phyloP scores from a whole-genome alignment of 2,888 invertebrate genomes.

The Blastobasis adustella region DNA sequence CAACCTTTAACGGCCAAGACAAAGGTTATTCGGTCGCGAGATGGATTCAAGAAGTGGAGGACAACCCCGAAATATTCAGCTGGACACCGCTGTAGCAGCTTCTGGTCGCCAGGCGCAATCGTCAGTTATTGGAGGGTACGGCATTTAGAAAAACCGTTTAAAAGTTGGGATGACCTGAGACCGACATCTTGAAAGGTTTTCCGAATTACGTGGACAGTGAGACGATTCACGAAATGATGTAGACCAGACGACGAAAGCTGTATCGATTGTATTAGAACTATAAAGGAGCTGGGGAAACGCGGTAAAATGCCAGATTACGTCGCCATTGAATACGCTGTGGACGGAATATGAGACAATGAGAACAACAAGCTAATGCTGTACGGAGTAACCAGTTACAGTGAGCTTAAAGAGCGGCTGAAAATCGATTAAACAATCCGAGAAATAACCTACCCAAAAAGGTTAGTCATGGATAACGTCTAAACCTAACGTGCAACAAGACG shows the following conservation, averaged over 20 bases:
- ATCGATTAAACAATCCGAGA: conserved; percentile 11
- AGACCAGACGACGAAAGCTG: conserved; percentile 11
- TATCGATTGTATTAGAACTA: conserved; percentile 16
- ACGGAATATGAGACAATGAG: conserved; percentile 16
- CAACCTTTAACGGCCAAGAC: conserved; percentile 6
- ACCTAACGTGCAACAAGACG: no score
- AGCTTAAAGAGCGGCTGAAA: conserved; percentile 14
- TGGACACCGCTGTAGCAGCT: conserved; percentile 15
- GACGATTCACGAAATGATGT: conserved; percentile 17
- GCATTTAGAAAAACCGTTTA: conserved; percentile 13
- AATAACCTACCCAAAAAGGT: not conserved
- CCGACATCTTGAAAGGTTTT: conserved; percentile 13
- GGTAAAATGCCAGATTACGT: conserved; percentile 20
- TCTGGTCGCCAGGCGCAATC: conserved; percentile 14
- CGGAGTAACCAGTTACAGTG: conserved; percentile 12
- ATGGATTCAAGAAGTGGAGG: conserved; percentile 17
- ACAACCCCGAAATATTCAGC: conserved; percentile 18
- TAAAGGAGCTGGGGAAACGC: conserved; percentile 20
- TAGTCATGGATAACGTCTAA: no score
- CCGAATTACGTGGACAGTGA: conserved; percentile 13
- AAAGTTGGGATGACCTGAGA: conserved; percentile 15
- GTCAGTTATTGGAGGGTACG: conserved; percentile 17
- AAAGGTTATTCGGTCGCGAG: not conserved
- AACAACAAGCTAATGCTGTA: conserved; percentile 17
- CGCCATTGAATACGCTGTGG: conserved; percentile 19